phyloP scores from a whole-genome alignment of 2,797 vertebrate species.

The Muscicapa striata region DNA sequence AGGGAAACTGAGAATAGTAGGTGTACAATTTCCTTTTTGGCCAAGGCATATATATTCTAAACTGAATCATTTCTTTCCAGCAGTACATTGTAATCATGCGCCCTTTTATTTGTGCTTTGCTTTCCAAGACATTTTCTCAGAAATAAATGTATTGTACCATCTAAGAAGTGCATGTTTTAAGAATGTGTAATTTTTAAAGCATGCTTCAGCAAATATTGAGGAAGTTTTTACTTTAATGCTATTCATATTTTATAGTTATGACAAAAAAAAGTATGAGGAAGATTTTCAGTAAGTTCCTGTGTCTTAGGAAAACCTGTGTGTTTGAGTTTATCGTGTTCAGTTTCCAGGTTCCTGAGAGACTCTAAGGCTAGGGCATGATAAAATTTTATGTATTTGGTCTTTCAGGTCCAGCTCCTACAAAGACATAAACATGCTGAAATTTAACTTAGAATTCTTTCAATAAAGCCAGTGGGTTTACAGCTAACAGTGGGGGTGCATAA shows the following conservation, averaged over 20 bases:
- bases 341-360: background rate
- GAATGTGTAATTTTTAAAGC: background rate
- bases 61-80: background rate
- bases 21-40: conserved; percentile 54
- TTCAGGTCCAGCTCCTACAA: background rate
- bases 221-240: background rate
- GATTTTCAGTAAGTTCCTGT: background rate
- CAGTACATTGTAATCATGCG: background rate
- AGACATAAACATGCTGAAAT: background rate
- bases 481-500: background rate
- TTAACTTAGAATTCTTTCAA: background rate
- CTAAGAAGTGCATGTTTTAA: background rate
- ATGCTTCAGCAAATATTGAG: background rate
- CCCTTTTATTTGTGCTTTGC: background rate
- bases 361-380: background rate
- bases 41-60: background rate
- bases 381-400: background rate
- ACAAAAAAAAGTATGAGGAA: background rate
- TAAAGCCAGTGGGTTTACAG: background rate
- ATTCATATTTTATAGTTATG: background rate
- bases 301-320: background rate
- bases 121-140: conserved; percentile 2
- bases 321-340: background rate
- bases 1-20: conserved; percentile 8
- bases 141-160: background rate